phyloP scores from a whole-genome alignment of 2,797 vertebrate species.

The Macropus fuliginosus region DNA sequence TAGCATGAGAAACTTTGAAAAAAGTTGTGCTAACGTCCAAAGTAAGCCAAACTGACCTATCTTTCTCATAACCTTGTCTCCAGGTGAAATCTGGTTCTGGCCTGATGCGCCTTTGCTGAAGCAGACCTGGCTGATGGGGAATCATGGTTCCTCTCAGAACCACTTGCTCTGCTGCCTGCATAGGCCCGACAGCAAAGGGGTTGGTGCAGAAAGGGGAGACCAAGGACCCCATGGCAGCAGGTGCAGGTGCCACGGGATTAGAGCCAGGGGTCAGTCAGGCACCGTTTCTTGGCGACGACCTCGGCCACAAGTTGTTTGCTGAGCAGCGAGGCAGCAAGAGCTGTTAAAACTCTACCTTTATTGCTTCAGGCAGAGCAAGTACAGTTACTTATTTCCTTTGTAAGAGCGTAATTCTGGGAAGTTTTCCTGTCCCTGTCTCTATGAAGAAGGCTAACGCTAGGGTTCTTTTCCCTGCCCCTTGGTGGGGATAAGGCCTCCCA shows the following conservation, averaged over 20 bases:
- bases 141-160: background rate
- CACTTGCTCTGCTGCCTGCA: background rate
- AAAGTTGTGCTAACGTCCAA: background rate
- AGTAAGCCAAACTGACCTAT: background rate
- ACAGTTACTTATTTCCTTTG: constrained; percentile 47
- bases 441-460: background rate
- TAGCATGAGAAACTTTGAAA: background rate
- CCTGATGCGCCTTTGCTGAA: background rate
- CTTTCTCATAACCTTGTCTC: background rate
- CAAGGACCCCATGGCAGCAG: background rate
- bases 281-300: background rate
- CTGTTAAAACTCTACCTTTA: constrained; percentile 41
- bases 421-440: constrained; percentile 26
- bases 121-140: background rate
- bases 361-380: constrained; percentile 43
- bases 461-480: background rate
- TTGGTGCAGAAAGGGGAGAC: background rate
- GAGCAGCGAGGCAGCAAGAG: background rate
- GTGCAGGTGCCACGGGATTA: background rate
- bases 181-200: background rate
- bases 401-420: constrained; percentile 57
- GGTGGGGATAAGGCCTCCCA: background rate
- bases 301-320: constrained; percentile 7
- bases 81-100: background rate
- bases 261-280: background rate